These are phyloP conservation scores for Euglossa dilemma DNA, from an alignment of 1,140 invertebrate species.

Conservation along the genomic window DNA sequence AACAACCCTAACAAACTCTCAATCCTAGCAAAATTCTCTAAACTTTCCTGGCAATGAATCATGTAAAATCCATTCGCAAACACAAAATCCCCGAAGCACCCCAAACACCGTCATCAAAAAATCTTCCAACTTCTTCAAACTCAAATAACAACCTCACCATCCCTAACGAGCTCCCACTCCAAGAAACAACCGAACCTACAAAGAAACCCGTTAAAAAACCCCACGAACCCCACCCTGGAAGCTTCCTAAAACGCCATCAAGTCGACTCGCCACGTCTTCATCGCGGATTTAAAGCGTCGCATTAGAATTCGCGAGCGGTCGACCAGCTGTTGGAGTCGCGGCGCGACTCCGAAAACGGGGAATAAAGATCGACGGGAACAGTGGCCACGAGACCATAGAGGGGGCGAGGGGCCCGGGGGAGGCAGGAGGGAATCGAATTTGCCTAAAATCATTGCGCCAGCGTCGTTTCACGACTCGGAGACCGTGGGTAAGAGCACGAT, in stretches of 20 bases:
- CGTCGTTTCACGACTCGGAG: constrained; percentile 52
- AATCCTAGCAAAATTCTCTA: no score
- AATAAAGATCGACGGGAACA: neutral
- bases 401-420: neutral
- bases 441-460: constrained; percentile 59
- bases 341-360: neutral
- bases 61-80: no score
- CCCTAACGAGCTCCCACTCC: no score
- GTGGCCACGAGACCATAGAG: no score
- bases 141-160: no score
- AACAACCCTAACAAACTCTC: no score
- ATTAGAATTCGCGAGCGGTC: constrained; percentile 24
- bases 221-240: neutral
- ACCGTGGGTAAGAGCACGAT: constrained; percentile 67
- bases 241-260: neutral
- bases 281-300: neutral
- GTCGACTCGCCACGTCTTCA: neutral
- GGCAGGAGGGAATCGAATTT: constrained; percentile 50
- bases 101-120: no score
- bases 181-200: neutral
- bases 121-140: no score
- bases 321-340: neutral
- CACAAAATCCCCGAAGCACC: no score
- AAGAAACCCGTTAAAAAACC: neutral
- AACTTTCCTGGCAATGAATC: neutral